Evolutionary conservation across 2,113 vertebrate genomes (phyloP).

Genomic region (Empidonax alnorum): DNA sequence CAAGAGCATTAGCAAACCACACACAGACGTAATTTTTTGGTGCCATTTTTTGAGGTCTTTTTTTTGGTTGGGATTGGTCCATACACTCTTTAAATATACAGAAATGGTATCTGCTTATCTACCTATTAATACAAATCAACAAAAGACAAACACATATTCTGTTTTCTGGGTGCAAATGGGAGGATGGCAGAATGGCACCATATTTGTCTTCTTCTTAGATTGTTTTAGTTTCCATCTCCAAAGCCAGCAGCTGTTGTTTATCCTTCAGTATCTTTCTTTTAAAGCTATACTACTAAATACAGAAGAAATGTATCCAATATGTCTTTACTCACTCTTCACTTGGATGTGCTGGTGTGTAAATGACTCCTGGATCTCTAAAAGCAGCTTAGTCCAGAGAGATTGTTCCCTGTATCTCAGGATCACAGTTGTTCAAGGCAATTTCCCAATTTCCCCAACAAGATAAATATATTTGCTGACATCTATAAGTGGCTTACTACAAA

Average conservation of each 20-base stretch:
- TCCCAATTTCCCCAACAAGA: slow-evolving; percentile 35
- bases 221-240: slow-evolving; percentile 9
- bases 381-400: background rate
- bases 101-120: background rate
- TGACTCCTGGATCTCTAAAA: slow-evolving; percentile 23
- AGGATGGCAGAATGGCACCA: background rate
- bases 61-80: background rate
- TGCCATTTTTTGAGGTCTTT: background rate
- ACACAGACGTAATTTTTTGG: background rate
- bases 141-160: background rate
- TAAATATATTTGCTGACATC: slow-evolving; percentile 37
- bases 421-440: slow-evolving; percentile 21
- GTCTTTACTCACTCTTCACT: background rate
- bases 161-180: background rate
- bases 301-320: background rate
- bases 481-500: slow-evolving; percentile 37
- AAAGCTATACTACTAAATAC: background rate
- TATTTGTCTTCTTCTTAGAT: background rate
- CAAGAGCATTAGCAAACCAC: background rate
- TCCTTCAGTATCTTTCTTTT: slow-evolving; percentile 1
- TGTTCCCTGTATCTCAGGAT: slow-evolving; percentile 20
- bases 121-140: background rate
- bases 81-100: background rate
- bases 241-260: background rate
- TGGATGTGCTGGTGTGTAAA: background rate